A percentile compares a stretch with the other conserved stretches of the same genome.
Evolutionary conservation across 2,113 vertebrate species (phyloP).

Genomic region (Thermophis baileyi): DNA sequence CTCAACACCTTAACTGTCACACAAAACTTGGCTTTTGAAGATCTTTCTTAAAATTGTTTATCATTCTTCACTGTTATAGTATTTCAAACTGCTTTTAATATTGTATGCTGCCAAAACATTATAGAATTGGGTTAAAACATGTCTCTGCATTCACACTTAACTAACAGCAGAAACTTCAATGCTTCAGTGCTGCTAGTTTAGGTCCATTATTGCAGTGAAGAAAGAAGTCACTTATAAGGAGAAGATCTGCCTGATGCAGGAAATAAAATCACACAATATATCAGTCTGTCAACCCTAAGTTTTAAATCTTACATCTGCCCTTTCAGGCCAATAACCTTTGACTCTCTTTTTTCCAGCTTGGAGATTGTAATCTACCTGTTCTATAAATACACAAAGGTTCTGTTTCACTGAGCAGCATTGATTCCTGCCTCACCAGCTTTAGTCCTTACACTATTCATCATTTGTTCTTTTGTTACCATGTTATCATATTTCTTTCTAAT

Average conservation of each 20-base stretch:
- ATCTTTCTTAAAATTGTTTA: neutral
- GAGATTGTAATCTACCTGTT: neutral
- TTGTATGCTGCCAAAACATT: neutral
- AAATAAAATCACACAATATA: neutral
- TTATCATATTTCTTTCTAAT: neutral
- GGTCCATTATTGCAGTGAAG: neutral
- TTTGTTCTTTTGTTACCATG: neutral
- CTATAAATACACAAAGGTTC: neutral
- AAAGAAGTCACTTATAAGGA: neutral
- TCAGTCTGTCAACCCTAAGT: neutral
- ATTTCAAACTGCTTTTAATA: neutral
- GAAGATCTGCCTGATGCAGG: neutral
- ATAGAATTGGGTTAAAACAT: neutral
- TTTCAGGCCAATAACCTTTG: neutral
- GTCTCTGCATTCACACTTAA: neutral
- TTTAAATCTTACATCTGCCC: neutral
- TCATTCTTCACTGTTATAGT: neutral
- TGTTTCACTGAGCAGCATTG: neutral
- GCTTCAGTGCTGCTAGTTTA: neutral
- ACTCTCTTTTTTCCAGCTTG: neutral
- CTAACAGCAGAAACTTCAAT: neutral
- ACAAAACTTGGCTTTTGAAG: neutral
- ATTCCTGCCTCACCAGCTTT: neutral
- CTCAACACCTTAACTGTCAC: neutral
- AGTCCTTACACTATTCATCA: neutral